A percentile compares a stretch with the other conserved stretches of the same genome.
phyloP scores from a whole-genome alignment of 2,888 invertebrate species.

The Heliconius sara region DNA sequence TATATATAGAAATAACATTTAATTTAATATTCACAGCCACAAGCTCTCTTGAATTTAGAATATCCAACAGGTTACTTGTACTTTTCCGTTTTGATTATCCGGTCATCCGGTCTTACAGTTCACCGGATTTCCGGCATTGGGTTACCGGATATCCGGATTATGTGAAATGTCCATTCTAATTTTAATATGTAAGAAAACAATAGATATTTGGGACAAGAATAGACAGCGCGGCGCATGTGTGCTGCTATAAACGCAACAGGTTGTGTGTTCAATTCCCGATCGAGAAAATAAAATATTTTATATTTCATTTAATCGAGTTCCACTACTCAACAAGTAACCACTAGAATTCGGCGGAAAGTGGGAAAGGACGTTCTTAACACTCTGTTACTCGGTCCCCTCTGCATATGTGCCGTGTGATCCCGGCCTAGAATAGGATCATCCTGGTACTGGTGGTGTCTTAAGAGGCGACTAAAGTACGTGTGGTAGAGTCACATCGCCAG shows the following conservation, averaged over 20 bases:
- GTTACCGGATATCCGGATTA: constrained; percentile 6
- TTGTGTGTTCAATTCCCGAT: too few species aligned
- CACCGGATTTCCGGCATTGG: constrained; percentile 11
- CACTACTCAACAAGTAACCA: neutral
- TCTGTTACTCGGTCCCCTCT: neutral
- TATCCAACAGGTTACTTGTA: constrained; percentile 4
- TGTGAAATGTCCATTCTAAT: neutral
- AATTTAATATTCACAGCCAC: neutral
- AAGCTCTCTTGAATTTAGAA: neutral
- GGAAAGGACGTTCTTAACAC: neutral
- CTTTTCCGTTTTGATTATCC: constrained; percentile 6
- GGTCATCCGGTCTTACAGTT: constrained; percentile 11
- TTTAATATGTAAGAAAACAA: constrained; percentile 2
- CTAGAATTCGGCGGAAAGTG: neutral
- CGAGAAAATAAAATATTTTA: too few species aligned
- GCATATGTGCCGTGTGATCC: too few species aligned
- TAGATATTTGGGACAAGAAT: neutral
- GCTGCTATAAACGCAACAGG: too few species aligned
- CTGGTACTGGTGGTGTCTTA: too few species aligned
- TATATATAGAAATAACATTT: neutral
- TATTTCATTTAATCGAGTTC: neutral
- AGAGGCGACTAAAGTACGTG: too few species aligned
- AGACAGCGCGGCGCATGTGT: too few species aligned
- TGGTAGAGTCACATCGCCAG: too few species aligned
- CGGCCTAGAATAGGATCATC: too few species aligned